These are phyloP conservation scores for Caenorhabditis macrosperma DNA, from an alignment of 2,888 invertebrate species.

Conservation along the genomic window DNA sequence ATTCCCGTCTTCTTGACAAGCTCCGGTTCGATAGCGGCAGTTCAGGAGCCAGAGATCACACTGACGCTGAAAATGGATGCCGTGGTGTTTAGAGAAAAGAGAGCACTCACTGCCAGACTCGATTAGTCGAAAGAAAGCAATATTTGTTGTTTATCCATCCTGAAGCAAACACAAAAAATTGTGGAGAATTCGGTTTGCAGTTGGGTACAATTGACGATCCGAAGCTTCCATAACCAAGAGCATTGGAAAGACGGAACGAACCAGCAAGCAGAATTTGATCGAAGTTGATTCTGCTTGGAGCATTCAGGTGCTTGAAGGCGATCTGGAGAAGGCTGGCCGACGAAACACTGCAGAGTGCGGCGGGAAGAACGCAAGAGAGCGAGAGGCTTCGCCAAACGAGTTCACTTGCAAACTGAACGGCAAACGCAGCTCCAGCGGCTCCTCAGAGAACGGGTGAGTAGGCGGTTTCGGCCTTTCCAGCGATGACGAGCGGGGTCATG, in stretches of 20 bases:
- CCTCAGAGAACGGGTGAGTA: constrained; percentile 61
- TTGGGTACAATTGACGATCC: too few relatives aligned
- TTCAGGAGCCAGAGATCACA: too few relatives aligned
- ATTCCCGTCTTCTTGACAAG: too few relatives aligned
- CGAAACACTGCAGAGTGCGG: constrained; percentile 66
- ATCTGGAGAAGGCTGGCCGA: constrained; percentile 66
- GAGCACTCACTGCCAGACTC: too few relatives aligned
- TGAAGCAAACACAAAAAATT: too few relatives aligned
- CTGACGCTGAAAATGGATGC: too few relatives aligned
- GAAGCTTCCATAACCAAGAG: constrained; percentile 53
- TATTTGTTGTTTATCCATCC: too few relatives aligned
- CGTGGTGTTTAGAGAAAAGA: too few relatives aligned
- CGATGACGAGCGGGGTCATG: constrained; percentile 63
- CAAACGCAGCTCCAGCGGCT: constrained; percentile 64
- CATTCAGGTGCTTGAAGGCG: constrained; percentile 64
- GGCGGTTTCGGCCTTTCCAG: constrained; percentile 53
- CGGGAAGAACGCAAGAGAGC: constrained; percentile 64
- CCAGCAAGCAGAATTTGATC: constrained; percentile 59
- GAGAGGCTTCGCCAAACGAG: constrained; percentile 62
- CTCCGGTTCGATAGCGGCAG: too few relatives aligned
- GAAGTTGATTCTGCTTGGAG: constrained; percentile 50
- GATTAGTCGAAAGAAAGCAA: too few relatives aligned
- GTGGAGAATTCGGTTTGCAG: too few relatives aligned
- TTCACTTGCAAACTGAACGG: constrained; percentile 60
- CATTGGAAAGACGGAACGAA: constrained; percentile 59